Percentiles rank a stretch among this genome's conserved stretches.
Evolutionary conservation across 1,140 invertebrate species (phyloP).

Genomic region (Platorchestia sp.): DNA sequence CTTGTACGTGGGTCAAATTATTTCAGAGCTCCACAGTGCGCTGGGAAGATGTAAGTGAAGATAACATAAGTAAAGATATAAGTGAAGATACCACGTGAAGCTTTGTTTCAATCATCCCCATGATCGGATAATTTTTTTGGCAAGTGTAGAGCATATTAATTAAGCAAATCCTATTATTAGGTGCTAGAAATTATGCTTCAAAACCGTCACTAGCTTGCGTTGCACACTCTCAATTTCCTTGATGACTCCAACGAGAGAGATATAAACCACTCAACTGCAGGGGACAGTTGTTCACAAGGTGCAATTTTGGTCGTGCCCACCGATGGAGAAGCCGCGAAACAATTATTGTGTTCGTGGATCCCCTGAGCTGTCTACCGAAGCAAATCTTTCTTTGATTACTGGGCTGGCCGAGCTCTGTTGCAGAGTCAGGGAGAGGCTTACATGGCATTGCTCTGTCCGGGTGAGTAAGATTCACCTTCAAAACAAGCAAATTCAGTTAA

Average conservation of each 20-base stretch:
- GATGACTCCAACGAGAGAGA: background rate
- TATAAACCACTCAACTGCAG: background rate
- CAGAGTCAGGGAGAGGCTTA: background rate
- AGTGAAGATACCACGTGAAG: background rate
- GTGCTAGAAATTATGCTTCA: background rate
- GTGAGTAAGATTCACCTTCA: background rate
- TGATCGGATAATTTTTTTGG: background rate
- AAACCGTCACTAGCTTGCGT: background rate
- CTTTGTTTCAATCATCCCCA: background rate
- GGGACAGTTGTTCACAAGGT: background rate
- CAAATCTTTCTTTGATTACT: background rate
- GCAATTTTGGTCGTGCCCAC: background rate
- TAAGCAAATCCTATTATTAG: background rate
- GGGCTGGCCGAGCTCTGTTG: background rate
- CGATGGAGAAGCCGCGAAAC: background rate
- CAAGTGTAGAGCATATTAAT: background rate
- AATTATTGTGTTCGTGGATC: background rate
- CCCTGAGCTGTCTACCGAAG: background rate
- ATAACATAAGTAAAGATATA: background rate
- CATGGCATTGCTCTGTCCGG: background rate
- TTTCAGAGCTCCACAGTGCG: no score
- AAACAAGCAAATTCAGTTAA: background rate
- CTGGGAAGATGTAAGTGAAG: background rate
- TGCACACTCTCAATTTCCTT: background rate
- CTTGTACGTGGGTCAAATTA: background rate